A percentile compares a stretch with the other conserved stretches of the same genome.
Evolutionary conservation across 2,113 vertebrate species (phyloP).

Genomic region (Brachyistius frenatus): DNA sequence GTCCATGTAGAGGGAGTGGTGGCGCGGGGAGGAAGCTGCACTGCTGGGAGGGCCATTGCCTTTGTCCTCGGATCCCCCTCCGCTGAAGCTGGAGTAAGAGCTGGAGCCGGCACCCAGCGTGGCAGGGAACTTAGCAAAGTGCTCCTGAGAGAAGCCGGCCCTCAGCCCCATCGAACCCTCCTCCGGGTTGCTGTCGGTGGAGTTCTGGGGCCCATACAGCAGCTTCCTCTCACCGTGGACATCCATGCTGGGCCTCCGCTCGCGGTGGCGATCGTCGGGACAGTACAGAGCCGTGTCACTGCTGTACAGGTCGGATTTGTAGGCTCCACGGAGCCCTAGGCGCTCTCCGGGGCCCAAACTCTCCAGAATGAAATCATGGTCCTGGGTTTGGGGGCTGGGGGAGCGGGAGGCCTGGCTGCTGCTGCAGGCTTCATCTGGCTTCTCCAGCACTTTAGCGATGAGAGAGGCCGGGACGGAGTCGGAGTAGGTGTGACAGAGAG

Average conservation of each 20-base stretch:
- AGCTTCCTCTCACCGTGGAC: conserved; percentile 87
- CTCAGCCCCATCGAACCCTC: conserved; percentile 87
- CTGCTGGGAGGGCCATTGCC: conserved; percentile 89
- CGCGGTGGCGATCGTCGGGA: conserved; percentile 89
- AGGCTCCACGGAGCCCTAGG: conserved; percentile 84
- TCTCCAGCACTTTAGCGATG: conserved; percentile 93
- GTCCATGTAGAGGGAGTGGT: conserved; percentile 94
- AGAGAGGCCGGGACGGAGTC: conserved; percentile 91
- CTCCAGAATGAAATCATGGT: conserved; percentile 81
- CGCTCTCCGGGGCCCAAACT: conserved; percentile 84
- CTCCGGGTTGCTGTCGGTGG: conserved; percentile 92
- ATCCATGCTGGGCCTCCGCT: conserved; percentile 92
- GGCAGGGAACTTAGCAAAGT: conserved; percentile 90
- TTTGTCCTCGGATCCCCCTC: conserved; percentile 92
- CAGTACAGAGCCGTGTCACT: conserved; percentile 97
- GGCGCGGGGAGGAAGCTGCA: conserved; percentile 89
- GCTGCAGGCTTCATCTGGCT: conserved; percentile 89
- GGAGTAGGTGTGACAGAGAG: conserved; percentile 89
- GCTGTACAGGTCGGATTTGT: conserved; percentile 93
- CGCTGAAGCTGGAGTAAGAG: conserved; percentile 97
- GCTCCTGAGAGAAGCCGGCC: conserved; percentile 88
- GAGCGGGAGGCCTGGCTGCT: conserved; percentile 88
- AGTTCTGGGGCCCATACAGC: conserved; percentile 91
- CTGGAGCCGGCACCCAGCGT: conserved; percentile 90
- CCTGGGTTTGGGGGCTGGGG: conserved; percentile 88